Evolutionary conservation across 2,888 invertebrate species (phyloP), one percentile per base, ranked within the genome.

Genomic region (Laothoe populi): DNA sequence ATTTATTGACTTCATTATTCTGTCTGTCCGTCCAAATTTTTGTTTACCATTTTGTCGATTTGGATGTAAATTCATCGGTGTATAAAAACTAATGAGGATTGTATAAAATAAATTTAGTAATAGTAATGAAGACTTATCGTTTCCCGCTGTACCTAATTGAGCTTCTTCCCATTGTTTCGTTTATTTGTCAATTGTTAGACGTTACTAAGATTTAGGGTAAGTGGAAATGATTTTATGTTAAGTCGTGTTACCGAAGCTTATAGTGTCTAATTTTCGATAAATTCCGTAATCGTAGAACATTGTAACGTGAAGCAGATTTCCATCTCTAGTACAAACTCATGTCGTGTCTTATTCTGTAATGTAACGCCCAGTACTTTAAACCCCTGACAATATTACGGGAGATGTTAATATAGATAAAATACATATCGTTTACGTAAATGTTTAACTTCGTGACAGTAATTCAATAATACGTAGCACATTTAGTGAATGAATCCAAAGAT

Each of bases 11-110:
- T 72, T 77, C 73, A 64, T 77, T 79, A 83, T 83, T 88, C 73
- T 85, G 83, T 90, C 90, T 90, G 87, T 92, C 92, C 92, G 92
- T 92, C 92, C 92, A 91, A 73, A 75, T 82, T 82, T 74, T 72
- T 65, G 67, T 70, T 75, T 72, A 57, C 64, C 66, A 70, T 69
- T 72, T 70, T 64, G 57, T 65, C 65, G 63, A 3, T 75, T 81
- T 74, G 68, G 74, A 70, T 86, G 81, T 87, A 84, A 84, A 86
- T 81, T 80, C 69, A 70, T 64, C 77, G 77, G 77, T 77, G 77
- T 89, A 80, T 88, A 88, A 84, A 79, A 78, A 73, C 70, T 75
- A 75, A 78, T 82, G 78, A 80, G 74, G 78, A 74, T 79, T 88
- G 85, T 88, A 89, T 75, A 87, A 88, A 88, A 82, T 84, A 81